These are phyloP conservation scores for Coregonus clupeaformis DNA, from an alignment of 2,113 vertebrate species.

Conservation along the genomic window DNA sequence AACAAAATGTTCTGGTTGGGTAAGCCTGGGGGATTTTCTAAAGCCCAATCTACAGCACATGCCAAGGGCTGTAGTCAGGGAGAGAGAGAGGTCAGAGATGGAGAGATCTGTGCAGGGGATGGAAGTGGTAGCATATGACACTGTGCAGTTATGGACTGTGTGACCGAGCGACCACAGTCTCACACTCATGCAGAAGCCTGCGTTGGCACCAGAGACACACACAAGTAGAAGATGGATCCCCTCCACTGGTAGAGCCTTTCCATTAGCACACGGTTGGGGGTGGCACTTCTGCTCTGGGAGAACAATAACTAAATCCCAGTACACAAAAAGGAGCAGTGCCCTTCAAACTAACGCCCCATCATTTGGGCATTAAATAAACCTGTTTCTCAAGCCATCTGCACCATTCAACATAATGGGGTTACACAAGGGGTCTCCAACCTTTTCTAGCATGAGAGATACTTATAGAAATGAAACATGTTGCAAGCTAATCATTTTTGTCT, in stretches of 20 bases:
- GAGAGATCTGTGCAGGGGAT: background rate
- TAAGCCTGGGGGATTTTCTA: background rate
- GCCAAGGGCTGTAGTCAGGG: background rate
- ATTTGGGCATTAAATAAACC: conserved; percentile 44
- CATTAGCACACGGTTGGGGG: conserved; percentile 30
- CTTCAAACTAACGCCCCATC: conserved; percentile 38
- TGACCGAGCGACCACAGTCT: background rate
- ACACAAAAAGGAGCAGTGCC: conserved; percentile 1
- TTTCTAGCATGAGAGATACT: no score
- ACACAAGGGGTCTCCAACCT: no score
- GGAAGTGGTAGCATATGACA: background rate
- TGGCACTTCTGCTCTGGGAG: background rate
- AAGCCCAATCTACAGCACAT: background rate
- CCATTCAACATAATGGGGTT: conserved; percentile 8
- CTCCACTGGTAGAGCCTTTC: conserved; percentile 37
- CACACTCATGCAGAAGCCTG: no score
- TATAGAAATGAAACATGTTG: no score
- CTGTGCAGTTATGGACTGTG: background rate
- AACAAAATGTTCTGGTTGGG: background rate
- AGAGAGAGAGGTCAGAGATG: background rate
- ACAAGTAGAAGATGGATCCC: conserved; percentile 56
- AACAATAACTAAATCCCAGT: background rate
- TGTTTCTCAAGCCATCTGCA: conserved; percentile 35
- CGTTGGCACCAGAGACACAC: no score
- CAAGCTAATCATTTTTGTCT: no score